phyloP scores from a whole-genome alignment of 2,113 vertebrate species.

The Jacana jacana region DNA sequence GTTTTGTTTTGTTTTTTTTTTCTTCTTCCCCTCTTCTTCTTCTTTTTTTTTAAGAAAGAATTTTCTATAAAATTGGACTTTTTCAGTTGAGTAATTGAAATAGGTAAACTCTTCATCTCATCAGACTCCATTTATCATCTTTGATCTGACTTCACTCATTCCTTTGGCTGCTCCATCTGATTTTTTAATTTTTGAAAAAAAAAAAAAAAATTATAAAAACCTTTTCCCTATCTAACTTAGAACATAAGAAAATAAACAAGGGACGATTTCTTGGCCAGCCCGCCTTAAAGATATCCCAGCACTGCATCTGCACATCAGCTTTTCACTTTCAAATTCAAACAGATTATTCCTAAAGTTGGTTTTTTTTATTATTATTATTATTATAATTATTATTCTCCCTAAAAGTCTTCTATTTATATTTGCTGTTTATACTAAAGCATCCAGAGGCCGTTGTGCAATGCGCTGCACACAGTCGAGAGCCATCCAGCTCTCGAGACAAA shows the following conservation, averaged over 20 bases:
- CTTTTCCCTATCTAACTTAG: slow-evolving; percentile 50
- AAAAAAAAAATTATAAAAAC: not conserved
- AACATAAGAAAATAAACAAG: slow-evolving; percentile 60
- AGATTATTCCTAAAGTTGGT: slow-evolving; percentile 17
- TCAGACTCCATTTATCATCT: slow-evolving; percentile 59
- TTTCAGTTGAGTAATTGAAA: slow-evolving; percentile 58
- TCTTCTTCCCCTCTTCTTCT: not conserved
- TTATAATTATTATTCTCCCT: slow-evolving; percentile 17
- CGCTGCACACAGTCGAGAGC: not conserved
- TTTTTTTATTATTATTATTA: no score
- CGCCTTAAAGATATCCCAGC: not conserved
- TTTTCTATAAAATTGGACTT: slow-evolving; percentile 63
- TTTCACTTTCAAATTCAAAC: slow-evolving; percentile 56
- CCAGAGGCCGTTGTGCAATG: slow-evolving; percentile 44
- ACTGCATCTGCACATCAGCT: slow-evolving; percentile 43
- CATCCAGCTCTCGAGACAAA: slow-evolving; percentile 47
- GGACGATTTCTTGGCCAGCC: slow-evolving; percentile 3
- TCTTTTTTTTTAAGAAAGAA: slow-evolving; percentile 39
- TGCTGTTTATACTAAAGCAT: slow-evolving; percentile 35
- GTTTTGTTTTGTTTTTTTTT: not conserved
- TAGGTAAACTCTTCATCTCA: slow-evolving; percentile 66
- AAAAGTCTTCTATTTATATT: slow-evolving; percentile 53
- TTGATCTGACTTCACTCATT: slow-evolving; percentile 65
- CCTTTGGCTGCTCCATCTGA: slow-evolving; percentile 29
- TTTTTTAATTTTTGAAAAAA: slow-evolving; percentile 6